Conservation (phyloP, 2,113 vertebrate species). For the Erythrolamprus reginae region DNA sequence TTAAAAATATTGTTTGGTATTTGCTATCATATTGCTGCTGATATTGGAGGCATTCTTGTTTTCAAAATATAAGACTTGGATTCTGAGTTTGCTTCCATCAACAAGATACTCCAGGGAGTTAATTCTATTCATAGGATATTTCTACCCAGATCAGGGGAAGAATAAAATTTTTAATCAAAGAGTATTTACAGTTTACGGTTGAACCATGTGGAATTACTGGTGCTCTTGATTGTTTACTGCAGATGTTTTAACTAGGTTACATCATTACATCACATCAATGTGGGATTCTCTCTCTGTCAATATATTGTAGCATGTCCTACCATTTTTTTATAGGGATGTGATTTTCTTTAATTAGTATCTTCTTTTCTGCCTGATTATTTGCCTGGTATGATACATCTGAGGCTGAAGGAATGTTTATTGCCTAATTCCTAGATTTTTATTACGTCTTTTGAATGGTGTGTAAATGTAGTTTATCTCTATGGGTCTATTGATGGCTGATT, state of each 20-base stretch:
- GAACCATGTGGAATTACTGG: not conserved
- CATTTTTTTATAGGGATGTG: not conserved
- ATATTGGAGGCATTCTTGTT: not conserved
- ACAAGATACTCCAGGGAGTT: not conserved
- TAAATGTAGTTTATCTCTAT: not conserved
- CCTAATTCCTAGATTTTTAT: not conserved
- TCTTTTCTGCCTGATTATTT: not conserved
- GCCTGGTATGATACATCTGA: not conserved
- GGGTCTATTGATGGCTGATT: not conserved
- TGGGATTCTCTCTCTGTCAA: not conserved
- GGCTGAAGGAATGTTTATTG: not conserved
- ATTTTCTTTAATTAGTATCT: not conserved
- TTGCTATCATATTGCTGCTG: not conserved
- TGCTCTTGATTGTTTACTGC: not conserved
- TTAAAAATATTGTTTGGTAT: not conserved
- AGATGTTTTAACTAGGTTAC: not conserved
- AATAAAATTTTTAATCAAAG: not conserved
- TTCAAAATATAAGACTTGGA: not conserved
- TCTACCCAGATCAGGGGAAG: not conserved
- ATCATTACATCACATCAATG: not conserved
- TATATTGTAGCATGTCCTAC: not conserved
- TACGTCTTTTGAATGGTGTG: not conserved
- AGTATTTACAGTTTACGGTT: not conserved
- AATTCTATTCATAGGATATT: not conserved
- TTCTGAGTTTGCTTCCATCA: not conserved